Percentiles rank a stretch among this genome's conserved stretches.
Evolutionary conservation across 2,888 invertebrate genomes (phyloP).

Genomic region (Lottia gigantea): DNA sequence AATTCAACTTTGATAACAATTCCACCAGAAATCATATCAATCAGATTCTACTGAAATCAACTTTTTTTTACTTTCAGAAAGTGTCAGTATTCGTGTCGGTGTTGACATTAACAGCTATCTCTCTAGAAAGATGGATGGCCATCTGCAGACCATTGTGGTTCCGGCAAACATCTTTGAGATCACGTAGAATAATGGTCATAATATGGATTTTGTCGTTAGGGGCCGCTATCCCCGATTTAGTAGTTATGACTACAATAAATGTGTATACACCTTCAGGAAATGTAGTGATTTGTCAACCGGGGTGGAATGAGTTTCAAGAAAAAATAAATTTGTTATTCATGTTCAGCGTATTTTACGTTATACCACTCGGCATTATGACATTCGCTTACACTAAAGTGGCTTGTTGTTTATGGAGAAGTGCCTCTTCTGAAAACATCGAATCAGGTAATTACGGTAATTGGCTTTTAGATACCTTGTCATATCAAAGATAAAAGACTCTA

Average conservation of each 20-base stretch:
- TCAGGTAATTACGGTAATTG: background rate
- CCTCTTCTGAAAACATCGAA: constrained; percentile 28
- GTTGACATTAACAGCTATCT: constrained; percentile 90
- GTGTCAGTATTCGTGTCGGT: constrained; percentile 93
- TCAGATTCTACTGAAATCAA: too few relatives aligned
- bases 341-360: constrained; percentile 51
- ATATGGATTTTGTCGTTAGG: constrained; percentile 83
- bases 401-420: constrained; percentile 53
- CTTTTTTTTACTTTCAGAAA: constrained; percentile 77
- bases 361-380: constrained; percentile 60
- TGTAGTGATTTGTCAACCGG: constrained; percentile 25
- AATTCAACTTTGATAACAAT: too few relatives aligned
- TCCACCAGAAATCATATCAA: too few relatives aligned
- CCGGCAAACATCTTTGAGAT: constrained; percentile 84
- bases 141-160: constrained; percentile 91
- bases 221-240: constrained; percentile 52
- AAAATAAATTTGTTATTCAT: constrained; percentile 50
- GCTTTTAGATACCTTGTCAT: too few relatives aligned
- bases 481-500: too few relatives aligned
- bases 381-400: constrained; percentile 60
- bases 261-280: background rate
- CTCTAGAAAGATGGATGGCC: constrained; percentile 93
- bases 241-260: constrained; percentile 31
- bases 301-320: constrained; percentile 34
- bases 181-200: constrained; percentile 81